Percentiles rank a stretch among this genome's conserved stretches.
These are phyloP conservation scores for Loripinus fragilis DNA, from an alignment of 2,888 invertebrate genomes.

Conservation along the genomic window DNA sequence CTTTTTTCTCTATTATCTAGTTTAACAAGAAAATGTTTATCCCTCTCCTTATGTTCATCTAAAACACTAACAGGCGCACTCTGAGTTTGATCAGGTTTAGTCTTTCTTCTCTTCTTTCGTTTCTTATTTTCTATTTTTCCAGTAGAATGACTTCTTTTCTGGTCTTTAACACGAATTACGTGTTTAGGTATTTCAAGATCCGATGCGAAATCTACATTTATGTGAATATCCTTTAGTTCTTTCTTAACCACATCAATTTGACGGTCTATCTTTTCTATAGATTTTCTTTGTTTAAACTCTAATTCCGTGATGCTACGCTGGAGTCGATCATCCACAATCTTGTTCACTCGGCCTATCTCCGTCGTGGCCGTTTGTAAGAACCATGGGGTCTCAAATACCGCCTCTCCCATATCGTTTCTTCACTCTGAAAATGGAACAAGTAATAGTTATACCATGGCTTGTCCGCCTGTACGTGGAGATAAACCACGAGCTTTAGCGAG, in stretches of 20 bases:
- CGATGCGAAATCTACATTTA: conserved; percentile 2
- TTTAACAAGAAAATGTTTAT: background rate
- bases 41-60: background rate
- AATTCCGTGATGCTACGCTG: background rate
- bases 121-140: conserved; percentile 25
- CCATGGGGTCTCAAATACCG: conserved; percentile 10
- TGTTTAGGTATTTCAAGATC: background rate
- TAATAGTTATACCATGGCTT: too few species aligned
- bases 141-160: background rate
- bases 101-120: conserved; percentile 41
- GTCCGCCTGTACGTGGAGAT: too few species aligned
- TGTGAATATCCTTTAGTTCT: background rate
- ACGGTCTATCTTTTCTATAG: conserved; percentile 1
- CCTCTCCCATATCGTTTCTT: background rate
- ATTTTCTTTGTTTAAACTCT: conserved; percentile 4
- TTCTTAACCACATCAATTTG: conserved; percentile 9
- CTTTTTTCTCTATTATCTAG: background rate
- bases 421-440: background rate
- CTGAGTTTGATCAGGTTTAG: conserved; percentile 13
- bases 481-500: too few species aligned
- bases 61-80: conserved; percentile 12
- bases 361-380: background rate
- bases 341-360: conserved; percentile 4
- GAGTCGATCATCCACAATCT: background rate
- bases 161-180: background rate